A percentile compares a stretch with the other conserved stretches of the same genome.
These are phyloP conservation scores for Yasuhikotakia modesta DNA, from an alignment of 2,797 vertebrate species.

Conservation along the genomic window DNA sequence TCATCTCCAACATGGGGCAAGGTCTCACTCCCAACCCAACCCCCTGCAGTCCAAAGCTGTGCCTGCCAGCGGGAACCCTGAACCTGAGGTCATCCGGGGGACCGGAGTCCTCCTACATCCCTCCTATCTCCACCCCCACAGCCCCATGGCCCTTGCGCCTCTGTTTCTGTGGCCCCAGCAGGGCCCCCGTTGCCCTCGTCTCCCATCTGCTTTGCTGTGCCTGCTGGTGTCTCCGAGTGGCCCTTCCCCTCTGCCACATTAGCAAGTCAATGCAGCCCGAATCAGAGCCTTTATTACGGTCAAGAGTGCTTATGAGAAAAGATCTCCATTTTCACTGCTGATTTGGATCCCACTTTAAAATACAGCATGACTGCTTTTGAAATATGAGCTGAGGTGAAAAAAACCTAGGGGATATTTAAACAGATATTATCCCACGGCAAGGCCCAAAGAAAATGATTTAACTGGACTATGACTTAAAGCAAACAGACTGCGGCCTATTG, in stretches of 20 bases:
- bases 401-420: neutral
- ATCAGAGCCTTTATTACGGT: slow-evolving; percentile 29
- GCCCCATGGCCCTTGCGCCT: slow-evolving; percentile 36
- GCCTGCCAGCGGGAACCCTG: slow-evolving; percentile 52
- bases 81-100: slow-evolving; percentile 57
- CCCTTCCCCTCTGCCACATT: slow-evolving; percentile 58
- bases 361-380: slow-evolving; percentile 11
- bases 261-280: slow-evolving; percentile 60
- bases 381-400: neutral
- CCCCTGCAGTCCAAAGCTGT: slow-evolving; percentile 52
- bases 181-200: slow-evolving; percentile 50
- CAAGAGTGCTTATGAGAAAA: slow-evolving; percentile 17
- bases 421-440: neutral
- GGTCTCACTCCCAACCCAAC: slow-evolving; percentile 50
- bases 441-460: slow-evolving; percentile 1
- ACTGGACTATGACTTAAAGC: slow-evolving; percentile 17
- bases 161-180: slow-evolving; percentile 53
- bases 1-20: slow-evolving; percentile 49
- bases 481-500: slow-evolving; percentile 22
- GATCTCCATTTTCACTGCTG: slow-evolving; percentile 14
- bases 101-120: slow-evolving; percentile 42
- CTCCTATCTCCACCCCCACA: slow-evolving; percentile 31
- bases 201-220: slow-evolving; percentile 61
- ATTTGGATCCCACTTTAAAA: slow-evolving; percentile 10
- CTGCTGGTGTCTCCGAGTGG: slow-evolving; percentile 46